Evolutionary conservation across 2,888 invertebrate species (phyloP), one percentile per base, ranked within the genome.

Genomic region (Meiosimyza platycephala): DNA sequence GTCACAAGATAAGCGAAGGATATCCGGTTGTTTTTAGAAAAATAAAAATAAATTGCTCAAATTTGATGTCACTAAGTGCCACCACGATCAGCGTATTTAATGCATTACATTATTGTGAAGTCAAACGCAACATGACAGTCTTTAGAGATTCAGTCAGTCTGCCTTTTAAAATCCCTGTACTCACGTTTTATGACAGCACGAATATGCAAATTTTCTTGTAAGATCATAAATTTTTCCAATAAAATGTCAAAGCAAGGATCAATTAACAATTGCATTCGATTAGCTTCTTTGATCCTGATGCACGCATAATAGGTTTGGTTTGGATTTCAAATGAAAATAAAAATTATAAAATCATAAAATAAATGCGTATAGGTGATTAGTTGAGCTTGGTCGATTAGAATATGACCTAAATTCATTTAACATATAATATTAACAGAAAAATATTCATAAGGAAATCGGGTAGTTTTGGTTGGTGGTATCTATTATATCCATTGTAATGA

Each of bases 201-300:
- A 40, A 40, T 52, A 64, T 64, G 52, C 22, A 28, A 64, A 64
- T 64, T 51, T 64, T 22, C 22, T 64, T 22, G 22, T 51, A 15
- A 28, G 51, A 48, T 50, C 50, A 22, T 63, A 18, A 63, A 50
- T 47, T 18, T 13, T 12, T 22, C 5, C 18, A 48, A 57, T 28
- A n/a, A 22, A 57, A n/a, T 28, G 57, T 1, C 57, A 57, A 57
- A 28, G 13, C 57, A 6, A 28, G 50, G 22, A 47, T 48, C 63
- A 63, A 18, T 48, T 63, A 11, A 63, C 47, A 50, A 22, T 18
- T 52, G 40, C 64, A 64, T 64, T 33, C 22, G 12, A 52, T 64
- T 50, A 64, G 64, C 64, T 64, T 22, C 64, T 48, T 50, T 64
- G 50, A 64, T 64, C 51, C 64, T 64, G 64, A 51, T 16, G 64